Percentiles rank a stretch among this genome's conserved stretches.
Evolutionary conservation across 2,888 invertebrate genomes (phyloP).

Genomic region (Limnephilus rhombicus): DNA sequence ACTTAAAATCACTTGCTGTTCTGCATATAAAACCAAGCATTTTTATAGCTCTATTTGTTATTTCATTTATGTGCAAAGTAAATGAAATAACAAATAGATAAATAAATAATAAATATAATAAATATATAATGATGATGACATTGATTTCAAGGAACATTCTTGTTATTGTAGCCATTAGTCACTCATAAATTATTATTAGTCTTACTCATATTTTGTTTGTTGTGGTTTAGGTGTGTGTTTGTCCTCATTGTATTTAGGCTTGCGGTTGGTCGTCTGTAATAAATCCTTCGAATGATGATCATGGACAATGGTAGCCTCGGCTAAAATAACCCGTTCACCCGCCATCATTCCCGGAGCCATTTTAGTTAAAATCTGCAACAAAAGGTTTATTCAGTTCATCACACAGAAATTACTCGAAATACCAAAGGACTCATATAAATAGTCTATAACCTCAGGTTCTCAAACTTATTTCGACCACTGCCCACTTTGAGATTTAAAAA

Average conservation of each 20-base stretch:
- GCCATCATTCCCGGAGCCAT: constrained; percentile 20
- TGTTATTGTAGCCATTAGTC: neutral
- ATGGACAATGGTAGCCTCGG: constrained; percentile 10
- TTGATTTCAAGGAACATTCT: neutral
- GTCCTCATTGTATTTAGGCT: neutral
- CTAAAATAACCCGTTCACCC: neutral
- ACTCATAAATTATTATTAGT: neutral
- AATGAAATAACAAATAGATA: no score
- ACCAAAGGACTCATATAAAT: neutral
- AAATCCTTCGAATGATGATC: neutral
- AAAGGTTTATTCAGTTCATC: neutral
- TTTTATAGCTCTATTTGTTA: no score
- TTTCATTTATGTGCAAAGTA: no score
- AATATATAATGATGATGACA: no score
- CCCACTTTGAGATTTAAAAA: no score
- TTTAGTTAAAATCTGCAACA: neutral
- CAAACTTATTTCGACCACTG: no score
- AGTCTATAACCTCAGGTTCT: neutral
- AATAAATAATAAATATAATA: no score
- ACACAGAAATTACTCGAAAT: neutral
- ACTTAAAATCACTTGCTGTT: no score
- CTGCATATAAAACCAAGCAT: no score
- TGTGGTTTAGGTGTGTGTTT: neutral
- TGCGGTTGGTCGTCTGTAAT: neutral
- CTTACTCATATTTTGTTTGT: constrained; percentile 18